phyloP scores from a whole-genome alignment of 2,113 vertebrate species.

The Aptenodytes forsteri region DNA sequence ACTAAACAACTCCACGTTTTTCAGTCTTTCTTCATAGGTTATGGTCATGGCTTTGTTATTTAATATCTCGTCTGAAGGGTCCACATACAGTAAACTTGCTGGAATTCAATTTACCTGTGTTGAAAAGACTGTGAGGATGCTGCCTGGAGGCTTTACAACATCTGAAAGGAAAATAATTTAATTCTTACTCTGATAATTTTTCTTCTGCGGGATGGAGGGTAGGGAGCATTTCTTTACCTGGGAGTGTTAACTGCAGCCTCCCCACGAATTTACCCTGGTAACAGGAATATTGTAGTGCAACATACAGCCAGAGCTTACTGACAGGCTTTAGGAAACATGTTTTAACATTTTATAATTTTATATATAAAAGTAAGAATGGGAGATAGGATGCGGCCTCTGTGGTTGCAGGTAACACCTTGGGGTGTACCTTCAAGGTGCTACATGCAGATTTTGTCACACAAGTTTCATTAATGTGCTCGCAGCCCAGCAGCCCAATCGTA shows the following conservation, averaged over 20 bases:
- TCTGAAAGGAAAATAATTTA: conserved; percentile 28
- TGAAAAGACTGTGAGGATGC: conserved; percentile 17
- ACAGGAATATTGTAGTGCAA: not conserved
- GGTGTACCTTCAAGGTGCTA: not conserved
- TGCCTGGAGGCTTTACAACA: not conserved
- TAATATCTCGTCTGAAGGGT: conserved; percentile 8
- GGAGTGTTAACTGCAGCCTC: not conserved
- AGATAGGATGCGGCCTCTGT: not conserved
- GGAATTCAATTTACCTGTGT: conserved; percentile 43
- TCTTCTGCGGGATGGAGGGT: not conserved
- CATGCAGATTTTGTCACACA: not conserved
- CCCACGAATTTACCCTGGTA: not conserved
- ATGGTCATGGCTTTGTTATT: not conserved
- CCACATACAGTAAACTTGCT: conserved; percentile 5
- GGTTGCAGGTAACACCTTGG: not conserved
- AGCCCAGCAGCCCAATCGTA: too few relatives aligned
- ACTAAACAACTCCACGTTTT: not conserved
- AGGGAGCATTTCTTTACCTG: not conserved
- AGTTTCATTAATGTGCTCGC: not conserved
- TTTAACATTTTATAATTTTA: not conserved
- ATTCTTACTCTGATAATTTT: conserved; percentile 33
- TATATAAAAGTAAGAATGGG: not conserved
- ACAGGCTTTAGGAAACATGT: not conserved
- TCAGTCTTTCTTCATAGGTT: not conserved
- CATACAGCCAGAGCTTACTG: not conserved